Evolutionary conservation across 2,888 invertebrate species (phyloP), one percentile per base, ranked within the genome.

Genomic region (Empis livida): DNA sequence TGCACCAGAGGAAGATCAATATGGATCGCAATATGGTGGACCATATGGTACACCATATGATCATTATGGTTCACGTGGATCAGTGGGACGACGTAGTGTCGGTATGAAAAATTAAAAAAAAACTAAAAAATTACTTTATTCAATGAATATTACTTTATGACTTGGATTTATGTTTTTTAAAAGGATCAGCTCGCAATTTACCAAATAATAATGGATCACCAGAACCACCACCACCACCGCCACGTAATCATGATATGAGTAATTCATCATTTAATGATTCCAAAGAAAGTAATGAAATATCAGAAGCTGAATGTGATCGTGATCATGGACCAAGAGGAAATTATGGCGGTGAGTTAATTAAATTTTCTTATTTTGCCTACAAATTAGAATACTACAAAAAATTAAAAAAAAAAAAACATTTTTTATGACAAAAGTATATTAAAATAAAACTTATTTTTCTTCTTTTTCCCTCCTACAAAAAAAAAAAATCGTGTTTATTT

Each of bases 231-330:
- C 79, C 79, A 74, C 90, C 83, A 56, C 90, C 82, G 59, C 89
- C 81, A 63, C 82, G 81, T 64, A 89, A 89, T 70, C 86, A 88
- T 61, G 87, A 86, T 68, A 77, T 76, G 58, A 82, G 82, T 59
- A 84, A 83, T 61, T 84, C 84, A 58, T 83, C 82, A 48, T 90
- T 90, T 73, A 91, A 92, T 72, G 91, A 91, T 70, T 89, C 89
- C 66, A 91, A 91, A 75, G 90, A 91, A 70, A 90, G 90, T 71
- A 91, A 90, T 73, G 91, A 91, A 72, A 88, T 90, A 71, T 90
- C 89, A 64, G 91, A 91, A 71, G 90, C 91, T 59, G 91, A 91
- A 70, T 91, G 91, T 69, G 91, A 91, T 74, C 84, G 84, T 55
- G 84, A 84, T 65, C 82, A 83, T 61, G 81, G 86, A 71, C 82